These are phyloP conservation scores for Anser brachyrhynchus DNA, from an alignment of 2,113 vertebrate genomes.

Conservation along the genomic window DNA sequence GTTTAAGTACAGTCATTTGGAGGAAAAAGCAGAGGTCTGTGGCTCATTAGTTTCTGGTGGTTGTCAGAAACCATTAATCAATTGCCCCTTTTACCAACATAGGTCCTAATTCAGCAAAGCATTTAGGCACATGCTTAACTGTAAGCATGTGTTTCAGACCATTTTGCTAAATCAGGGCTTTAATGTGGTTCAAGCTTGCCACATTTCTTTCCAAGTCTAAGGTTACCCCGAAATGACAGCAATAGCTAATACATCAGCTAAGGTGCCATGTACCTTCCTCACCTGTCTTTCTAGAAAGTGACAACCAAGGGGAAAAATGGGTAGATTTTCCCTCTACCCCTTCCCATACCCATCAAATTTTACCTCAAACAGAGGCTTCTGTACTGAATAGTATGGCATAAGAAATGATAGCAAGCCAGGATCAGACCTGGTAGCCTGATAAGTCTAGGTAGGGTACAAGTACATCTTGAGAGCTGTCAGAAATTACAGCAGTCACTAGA, in stretches of 20 bases:
- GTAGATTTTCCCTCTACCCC: accelerated
- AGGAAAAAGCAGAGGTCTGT: slow-evolving; percentile 35
- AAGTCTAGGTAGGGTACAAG: too few relatives aligned
- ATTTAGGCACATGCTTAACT: slow-evolving; percentile 44
- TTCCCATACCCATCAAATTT: not conserved
- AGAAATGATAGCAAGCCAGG: not conserved
- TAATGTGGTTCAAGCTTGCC: slow-evolving; percentile 6
- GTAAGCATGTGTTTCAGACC: slow-evolving; percentile 46
- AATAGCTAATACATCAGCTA: not conserved
- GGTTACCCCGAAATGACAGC: not conserved
- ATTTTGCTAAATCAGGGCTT: slow-evolving; percentile 36
- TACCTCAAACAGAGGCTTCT: not conserved
- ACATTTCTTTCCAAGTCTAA: slow-evolving; percentile 12
- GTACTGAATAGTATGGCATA: not conserved
- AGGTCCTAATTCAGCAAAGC: slow-evolving; percentile 51
- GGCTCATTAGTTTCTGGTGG: slow-evolving; percentile 67
- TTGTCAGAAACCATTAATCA: slow-evolving; percentile 70
- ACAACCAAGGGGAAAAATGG: not conserved
- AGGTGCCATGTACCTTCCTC: slow-evolving; percentile 3
- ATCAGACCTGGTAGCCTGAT: too few relatives aligned
- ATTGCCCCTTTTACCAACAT: slow-evolving; percentile 45
- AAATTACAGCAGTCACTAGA: not conserved
- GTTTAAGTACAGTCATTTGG: slow-evolving; percentile 46
- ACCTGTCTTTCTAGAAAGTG: not conserved
- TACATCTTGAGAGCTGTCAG: not conserved